Conservation (phyloP, 2,888 invertebrate genomes). For the Baccha elongata region DNA sequence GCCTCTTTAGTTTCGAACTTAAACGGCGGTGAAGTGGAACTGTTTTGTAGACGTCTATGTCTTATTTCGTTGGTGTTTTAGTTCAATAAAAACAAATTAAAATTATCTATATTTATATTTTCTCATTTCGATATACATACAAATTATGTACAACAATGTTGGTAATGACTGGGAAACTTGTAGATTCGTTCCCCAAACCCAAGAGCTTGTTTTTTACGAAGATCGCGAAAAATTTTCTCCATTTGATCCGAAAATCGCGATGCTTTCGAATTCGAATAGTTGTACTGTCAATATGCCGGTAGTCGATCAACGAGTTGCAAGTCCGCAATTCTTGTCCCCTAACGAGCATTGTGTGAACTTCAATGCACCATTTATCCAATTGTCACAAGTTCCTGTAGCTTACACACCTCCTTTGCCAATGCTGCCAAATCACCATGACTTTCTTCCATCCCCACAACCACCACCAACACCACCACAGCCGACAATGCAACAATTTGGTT, state of each 20-base stretch:
- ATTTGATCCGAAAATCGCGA: constrained; percentile 46
- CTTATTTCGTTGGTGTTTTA: background rate
- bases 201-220: constrained; percentile 58
- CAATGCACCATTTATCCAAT: constrained; percentile 56
- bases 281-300: constrained; percentile 24
- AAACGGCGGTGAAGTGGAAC: constrained; percentile 52
- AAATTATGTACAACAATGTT: constrained; percentile 51
- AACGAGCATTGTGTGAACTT: constrained; percentile 74
- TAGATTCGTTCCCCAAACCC: constrained; percentile 34
- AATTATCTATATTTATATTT: background rate
- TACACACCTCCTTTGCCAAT: constrained; percentile 47
- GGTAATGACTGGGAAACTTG: constrained; percentile 52
- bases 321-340: constrained; percentile 45
- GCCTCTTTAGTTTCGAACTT: constrained; percentile 54
- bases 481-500: constrained; percentile 40
- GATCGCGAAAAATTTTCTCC: constrained; percentile 35
- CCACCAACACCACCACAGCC: background rate
- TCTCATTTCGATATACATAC: background rate
- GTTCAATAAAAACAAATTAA: background rate
- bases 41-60: constrained; percentile 14
- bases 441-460: constrained; percentile 9
- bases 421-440: constrained; percentile 28
- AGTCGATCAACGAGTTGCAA: constrained; percentile 19
- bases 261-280: constrained; percentile 19
- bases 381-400: constrained; percentile 64